phyloP scores from a whole-genome alignment of 2,113 vertebrate genomes.

The Thunnus maccoyii region DNA sequence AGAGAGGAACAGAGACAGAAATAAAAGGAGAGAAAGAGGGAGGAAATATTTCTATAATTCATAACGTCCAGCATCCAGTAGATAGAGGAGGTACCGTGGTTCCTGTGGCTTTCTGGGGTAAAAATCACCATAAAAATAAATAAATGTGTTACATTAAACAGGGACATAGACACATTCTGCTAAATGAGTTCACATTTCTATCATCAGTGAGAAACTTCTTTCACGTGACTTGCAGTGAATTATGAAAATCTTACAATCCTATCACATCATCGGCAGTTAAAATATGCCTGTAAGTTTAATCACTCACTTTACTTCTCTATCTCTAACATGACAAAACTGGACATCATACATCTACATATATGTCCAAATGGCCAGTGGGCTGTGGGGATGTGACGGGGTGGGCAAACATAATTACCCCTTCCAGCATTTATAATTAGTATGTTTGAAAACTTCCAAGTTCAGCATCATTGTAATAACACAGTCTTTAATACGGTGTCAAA shows the following conservation, averaged over 20 bases:
- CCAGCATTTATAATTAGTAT: not conserved
- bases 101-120: not conserved
- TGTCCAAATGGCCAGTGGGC: not conserved
- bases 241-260: not conserved
- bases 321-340: constrained; percentile 1
- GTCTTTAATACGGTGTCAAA: not conserved
- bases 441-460: not conserved
- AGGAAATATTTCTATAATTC: constrained; percentile 31
- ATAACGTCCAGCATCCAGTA: not conserved
- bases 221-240: not conserved
- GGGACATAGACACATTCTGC: not conserved
- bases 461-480: not conserved
- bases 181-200: not conserved
- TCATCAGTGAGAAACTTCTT: not conserved
- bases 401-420: not conserved
- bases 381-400: not conserved
- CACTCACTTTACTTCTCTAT: not conserved
- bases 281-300: not conserved
- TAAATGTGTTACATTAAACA: not conserved
- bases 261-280: not conserved
- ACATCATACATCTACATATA: not conserved
- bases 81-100: not conserved
- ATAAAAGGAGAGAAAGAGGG: not conserved
- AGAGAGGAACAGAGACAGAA: constrained; percentile 5
- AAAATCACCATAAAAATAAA: not conserved